Evolutionary conservation across 37 sponge, comb jelly and placozoan genomes (phyloP).

Genomic region (Oopsacas minuta): DNA sequence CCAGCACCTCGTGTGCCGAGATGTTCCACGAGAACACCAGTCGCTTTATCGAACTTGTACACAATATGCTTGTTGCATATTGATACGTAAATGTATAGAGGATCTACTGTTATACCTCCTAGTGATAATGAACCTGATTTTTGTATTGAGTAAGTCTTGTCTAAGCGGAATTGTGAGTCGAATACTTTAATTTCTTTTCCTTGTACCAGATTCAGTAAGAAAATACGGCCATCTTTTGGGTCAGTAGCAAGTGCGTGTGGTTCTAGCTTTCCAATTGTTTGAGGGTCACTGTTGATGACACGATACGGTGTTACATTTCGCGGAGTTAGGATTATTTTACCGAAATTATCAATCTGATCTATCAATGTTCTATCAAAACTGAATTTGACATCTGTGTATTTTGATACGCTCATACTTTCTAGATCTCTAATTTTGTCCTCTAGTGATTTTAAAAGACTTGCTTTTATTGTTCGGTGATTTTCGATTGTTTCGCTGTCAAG

Average conservation of each 20-base stretch:
- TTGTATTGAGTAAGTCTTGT: background rate
- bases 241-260: background rate
- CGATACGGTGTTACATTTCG: conserved; percentile 16
- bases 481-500: background rate
- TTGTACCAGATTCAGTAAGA: background rate
- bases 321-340: background rate
- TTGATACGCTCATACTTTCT: background rate
- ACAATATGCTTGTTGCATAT: background rate
- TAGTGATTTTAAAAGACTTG: background rate
- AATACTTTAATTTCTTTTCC: conserved; percentile 18
- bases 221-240: background rate
- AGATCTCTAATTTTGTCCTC: conserved; percentile 3
- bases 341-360: conserved; percentile 6
- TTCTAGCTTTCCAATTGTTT: background rate
- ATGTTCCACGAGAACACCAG: background rate
- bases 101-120: background rate
- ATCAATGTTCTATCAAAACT: background rate
- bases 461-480: background rate
- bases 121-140: background rate
- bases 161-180: background rate
- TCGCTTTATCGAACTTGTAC: background rate
- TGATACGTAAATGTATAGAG: background rate
- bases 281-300: background rate
- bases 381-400: conserved; percentile 9
- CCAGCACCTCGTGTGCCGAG: background rate